Percentiles rank a stretch among this genome's conserved stretches.
Conservation (phyloP, 2,113 vertebrate species). For the Pogona vitticeps region DNA sequence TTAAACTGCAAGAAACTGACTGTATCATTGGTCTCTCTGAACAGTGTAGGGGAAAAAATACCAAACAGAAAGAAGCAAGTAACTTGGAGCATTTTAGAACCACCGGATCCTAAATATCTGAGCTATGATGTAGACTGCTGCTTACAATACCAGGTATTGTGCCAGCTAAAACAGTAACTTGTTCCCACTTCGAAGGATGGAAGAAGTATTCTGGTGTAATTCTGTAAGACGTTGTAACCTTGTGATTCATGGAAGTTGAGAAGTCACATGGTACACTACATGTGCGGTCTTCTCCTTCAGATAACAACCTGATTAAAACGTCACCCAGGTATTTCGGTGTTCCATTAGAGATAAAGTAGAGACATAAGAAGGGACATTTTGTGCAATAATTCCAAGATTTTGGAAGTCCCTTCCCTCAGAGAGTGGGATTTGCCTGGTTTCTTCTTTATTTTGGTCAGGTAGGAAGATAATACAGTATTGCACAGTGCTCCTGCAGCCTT, state of each 20-base stretch:
- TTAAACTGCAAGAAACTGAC: neutral
- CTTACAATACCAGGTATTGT: neutral
- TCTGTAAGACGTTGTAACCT: no score
- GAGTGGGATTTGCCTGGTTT: neutral
- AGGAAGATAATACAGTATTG: no score
- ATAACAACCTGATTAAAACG: neutral
- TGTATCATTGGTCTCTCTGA: neutral
- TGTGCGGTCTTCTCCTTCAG: no score
- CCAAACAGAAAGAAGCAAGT: neutral
- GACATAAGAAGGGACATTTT: neutral
- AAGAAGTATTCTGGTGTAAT: neutral
- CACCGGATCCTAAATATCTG: neutral
- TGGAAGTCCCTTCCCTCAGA: neutral
- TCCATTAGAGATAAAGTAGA: neutral
- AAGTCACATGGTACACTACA: no score
- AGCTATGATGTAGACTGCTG: neutral
- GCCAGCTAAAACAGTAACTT: neutral
- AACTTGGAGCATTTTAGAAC: neutral
- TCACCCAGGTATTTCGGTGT: no score
- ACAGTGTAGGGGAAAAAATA: neutral
- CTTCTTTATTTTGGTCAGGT: neutral
- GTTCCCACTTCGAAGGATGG: neutral
- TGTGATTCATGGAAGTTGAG: no score
- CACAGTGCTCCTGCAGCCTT: neutral
- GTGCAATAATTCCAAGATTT: no score